These are phyloP conservation scores for Potamarius usumacintae DNA, from an alignment of 2,113 vertebrate species.

Conservation along the genomic window DNA sequence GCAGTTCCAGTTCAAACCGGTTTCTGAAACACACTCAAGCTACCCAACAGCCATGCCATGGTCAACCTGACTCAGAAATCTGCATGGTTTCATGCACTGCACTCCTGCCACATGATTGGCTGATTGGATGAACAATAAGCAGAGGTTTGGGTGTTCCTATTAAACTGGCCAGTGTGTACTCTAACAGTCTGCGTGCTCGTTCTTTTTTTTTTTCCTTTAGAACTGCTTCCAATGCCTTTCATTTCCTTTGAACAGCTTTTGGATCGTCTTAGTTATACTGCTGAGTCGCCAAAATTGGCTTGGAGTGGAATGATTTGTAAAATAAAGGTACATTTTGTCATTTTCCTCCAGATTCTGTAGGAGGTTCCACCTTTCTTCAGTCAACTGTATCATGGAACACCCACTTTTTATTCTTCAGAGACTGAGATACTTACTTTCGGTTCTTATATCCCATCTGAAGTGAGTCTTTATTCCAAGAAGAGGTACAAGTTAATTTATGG, in stretches of 20 bases:
- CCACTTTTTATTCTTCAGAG: neutral
- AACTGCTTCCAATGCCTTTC: neutral
- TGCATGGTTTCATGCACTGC: neutral
- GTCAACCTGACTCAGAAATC: neutral
- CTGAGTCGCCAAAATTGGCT: neutral
- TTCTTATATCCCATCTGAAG: neutral
- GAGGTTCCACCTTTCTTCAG: neutral
- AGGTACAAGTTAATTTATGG: slow-evolving; percentile 2
- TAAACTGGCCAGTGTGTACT: neutral
- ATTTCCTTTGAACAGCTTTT: neutral
- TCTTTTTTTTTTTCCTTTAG: neutral
- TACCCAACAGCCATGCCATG: neutral
- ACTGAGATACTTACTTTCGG: neutral
- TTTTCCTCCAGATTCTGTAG: neutral
- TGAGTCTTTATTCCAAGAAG: neutral
- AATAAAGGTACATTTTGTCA: neutral
- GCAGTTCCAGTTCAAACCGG: neutral
- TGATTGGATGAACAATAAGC: neutral
- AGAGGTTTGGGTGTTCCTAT: neutral
- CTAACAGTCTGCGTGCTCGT: too few relatives aligned
- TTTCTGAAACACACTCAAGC: neutral
- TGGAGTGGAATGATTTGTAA: neutral
- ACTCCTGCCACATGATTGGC: neutral
- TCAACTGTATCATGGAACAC: neutral
- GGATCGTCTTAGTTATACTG: neutral